Evolutionary conservation across 92 coral and sea anemone species (phyloP), one percentile per base, ranked within the genome.

Genomic region (Parazoanthus darwini): DNA sequence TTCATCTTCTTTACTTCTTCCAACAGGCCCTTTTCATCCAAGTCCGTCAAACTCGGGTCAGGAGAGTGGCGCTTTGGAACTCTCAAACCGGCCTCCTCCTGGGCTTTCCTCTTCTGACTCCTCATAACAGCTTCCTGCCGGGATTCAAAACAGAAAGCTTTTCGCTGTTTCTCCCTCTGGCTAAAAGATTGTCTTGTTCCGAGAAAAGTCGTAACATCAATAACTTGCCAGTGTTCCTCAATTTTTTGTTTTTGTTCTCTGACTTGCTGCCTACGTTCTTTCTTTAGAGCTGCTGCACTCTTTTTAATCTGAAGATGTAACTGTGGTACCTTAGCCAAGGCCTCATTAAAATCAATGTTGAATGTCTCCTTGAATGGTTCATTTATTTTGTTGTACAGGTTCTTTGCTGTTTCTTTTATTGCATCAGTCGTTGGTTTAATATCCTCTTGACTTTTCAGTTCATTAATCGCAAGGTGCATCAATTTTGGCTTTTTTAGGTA

Each of bases 221-320:
- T 79, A 29, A 9, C 86, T 81, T 88, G 82, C 90, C 90, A 88
- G 66, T 78, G 85, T 73, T 87, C 89, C 56, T 88, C 86, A 20
- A 88, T 88, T 65, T 59, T 75, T 54, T 39, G 59, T 72, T 88
- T 88, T 38, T 80, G 77, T 22, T 54, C 20, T 42, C 85, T 88
- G 33, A 26, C 56, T 88, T 88, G 86, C 22, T 88, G 67, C 20
- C 85, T 86, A 20, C 85, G 38, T 77, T 86, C 85, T 75, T 58
- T 86, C 68, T 86, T 86, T 14, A 76, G 44, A 42, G 26, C 73
- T 5, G 77, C 78, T 88, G 74, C 51, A 8, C 77, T 78, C 66
- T 88, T 87, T 37, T 88, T 88, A 67, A 63, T 29, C 51, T 78
- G 86, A 74, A 88, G 85, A 36, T 86, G 16, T 68, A 80, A 43